A percentile compares a stretch with the other conserved stretches of the same genome.
These are phyloP conservation scores for Spatulosminthurus flaviceps DNA, from an alignment of 2,888 invertebrate genomes.

Conservation along the genomic window DNA sequence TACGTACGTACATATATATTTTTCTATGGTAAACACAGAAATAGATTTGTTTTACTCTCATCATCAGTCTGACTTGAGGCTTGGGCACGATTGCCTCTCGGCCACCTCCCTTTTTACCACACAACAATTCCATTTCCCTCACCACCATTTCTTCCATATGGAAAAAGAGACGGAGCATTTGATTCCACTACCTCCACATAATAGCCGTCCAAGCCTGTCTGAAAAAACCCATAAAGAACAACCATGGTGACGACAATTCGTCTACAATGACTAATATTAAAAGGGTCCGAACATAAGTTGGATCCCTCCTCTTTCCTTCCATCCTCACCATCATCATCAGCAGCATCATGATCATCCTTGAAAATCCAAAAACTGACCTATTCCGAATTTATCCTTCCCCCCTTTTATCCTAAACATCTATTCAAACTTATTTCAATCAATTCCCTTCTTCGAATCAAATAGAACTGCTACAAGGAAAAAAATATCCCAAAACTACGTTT, in stretches of 20 bases:
- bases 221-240: background rate
- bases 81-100: conserved; percentile 43
- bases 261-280: conserved; percentile 28
- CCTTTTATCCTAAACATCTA: background rate
- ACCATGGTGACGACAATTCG: conserved; percentile 23
- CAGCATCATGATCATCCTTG: too few species aligned
- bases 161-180: conserved; percentile 11
- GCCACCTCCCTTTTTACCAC: conserved; percentile 39
- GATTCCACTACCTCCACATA: conserved; percentile 23
- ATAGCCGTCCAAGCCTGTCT: background rate
- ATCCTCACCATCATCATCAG: too few species aligned
- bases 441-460: too few species aligned
- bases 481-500: too few species aligned
- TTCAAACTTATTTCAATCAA: background rate
- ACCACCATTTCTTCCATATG: background rate
- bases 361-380: conserved; percentile 6
- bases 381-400: background rate
- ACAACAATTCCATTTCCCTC: conserved; percentile 23
- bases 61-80: conserved; percentile 25
- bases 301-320: background rate
- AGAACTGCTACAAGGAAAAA: too few species aligned
- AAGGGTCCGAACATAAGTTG: conserved; percentile 8
- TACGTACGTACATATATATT: too few species aligned
- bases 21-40: too few species aligned
- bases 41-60: background rate